Conservation (phyloP, 1,140 invertebrate species). For the silkworm (Bombyx mori) region DNA sequence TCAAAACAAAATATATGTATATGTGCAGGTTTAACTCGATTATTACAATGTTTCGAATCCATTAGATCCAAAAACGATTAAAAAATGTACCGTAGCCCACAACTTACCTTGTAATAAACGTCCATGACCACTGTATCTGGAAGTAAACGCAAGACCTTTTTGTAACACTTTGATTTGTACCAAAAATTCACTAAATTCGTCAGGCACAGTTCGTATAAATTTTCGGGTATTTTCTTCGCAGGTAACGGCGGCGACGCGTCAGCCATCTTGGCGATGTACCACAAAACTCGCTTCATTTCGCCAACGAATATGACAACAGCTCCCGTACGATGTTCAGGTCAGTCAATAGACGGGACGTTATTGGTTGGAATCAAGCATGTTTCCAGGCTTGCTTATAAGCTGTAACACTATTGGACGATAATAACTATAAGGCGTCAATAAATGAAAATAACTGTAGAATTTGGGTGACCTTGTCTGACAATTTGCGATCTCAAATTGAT, state of each 20-base stretch:
- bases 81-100: constrained; percentile 4
- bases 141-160: constrained; percentile 58
- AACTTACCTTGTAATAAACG: constrained; percentile 77
- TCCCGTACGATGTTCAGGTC: constrained; percentile 39
- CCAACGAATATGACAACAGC: constrained; percentile 29
- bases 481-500: constrained; percentile 26
- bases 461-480: background rate
- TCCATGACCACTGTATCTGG: constrained; percentile 77
- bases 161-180: constrained; percentile 59
- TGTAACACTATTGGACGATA: constrained; percentile 17
- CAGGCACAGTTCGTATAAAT: constrained; percentile 72
- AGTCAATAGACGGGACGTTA: constrained; percentile 9
- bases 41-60: background rate
- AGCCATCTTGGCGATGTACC: constrained; percentile 71
- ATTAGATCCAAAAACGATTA: background rate
- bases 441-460: too few relatives aligned
- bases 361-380: constrained; percentile 22
- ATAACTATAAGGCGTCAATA: background rate
- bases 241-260: constrained; percentile 58
- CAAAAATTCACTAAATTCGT: constrained; percentile 66
- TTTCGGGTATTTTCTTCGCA: constrained; percentile 67
- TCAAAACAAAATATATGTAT: background rate
- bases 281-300: constrained; percentile 54
- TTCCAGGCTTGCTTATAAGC: constrained; percentile 8
- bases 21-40: background rate